Evolutionary conservation across 2,113 vertebrate species (phyloP), one percentile per base, ranked within the genome.

Genomic region (Leptocoma aspasia): DNA sequence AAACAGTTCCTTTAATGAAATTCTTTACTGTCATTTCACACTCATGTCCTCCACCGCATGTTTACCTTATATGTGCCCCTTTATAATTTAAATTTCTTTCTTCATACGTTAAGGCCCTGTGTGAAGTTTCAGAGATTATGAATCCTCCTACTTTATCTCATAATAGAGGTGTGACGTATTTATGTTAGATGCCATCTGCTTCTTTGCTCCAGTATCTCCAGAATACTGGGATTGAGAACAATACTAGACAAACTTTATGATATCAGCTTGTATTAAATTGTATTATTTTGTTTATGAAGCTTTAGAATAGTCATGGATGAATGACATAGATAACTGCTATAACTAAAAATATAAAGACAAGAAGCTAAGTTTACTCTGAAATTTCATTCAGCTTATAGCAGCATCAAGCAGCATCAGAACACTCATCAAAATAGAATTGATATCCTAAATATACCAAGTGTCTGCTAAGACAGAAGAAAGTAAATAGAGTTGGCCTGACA

Each of bases 31-130:
- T 41, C 7, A 56, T 81, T 84, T 77, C 33, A 83, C 50, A 37
- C 18, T 92, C 3, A 35, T 23, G 30, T 33, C 5, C 49, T 68
- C 20, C 13, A 49, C 15, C 73, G 11, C 24, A 82, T 0, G 0
- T 21, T 73, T 64, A 61, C 27, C 11, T 69, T 84, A 12, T 57
- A 28, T 26, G 3, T 44, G 21, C 2, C 4, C 7, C 11, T n/a
- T 73, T 41, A 70, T 10, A 27, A 37, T 93, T 75, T 31, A 37
- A 26, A 28, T 22, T 45, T 20, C 2, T 82, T 47, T 69, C 19
- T 64, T 61, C 14, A 33, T 39, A 35, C 5, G 50, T 23, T 50
- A 56, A 80, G 47, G 15, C 23, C n/a, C 6, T 47, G 10, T 22
- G 10, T 42, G 42, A 79, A 61, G 41, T 73, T 69, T 85, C 41